phyloP scores from a whole-genome alignment of 2,113 vertebrate species.

The Ahaetulla prasina region DNA sequence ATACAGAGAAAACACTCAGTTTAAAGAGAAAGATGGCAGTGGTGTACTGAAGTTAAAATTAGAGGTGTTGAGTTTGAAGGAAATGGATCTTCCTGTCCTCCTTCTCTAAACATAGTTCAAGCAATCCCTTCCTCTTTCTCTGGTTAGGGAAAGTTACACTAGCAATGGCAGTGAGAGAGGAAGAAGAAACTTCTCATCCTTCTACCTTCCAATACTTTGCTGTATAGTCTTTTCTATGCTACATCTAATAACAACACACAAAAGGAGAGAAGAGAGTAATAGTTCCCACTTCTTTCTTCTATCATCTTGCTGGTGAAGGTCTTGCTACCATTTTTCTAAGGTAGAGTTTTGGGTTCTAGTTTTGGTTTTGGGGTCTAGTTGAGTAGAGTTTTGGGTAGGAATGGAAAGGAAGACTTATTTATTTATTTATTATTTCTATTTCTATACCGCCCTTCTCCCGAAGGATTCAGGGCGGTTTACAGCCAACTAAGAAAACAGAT shows the following conservation, averaged over 20 bases:
- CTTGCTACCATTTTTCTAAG: neutral
- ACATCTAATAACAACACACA: neutral
- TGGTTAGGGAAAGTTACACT: neutral
- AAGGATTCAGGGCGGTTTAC: too few species aligned
- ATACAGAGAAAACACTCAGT: too few species aligned
- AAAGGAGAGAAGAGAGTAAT: neutral
- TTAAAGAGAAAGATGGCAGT: neutral
- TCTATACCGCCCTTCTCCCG: too few species aligned
- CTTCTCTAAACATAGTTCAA: neutral
- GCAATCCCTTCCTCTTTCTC: neutral
- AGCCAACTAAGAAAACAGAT: too few species aligned
- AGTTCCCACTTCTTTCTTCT: neutral
- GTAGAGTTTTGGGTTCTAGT: neutral
- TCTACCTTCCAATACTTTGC: neutral
- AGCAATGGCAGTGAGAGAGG: neutral
- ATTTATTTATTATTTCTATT: too few species aligned
- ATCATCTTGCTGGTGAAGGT: neutral
- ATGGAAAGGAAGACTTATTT: too few species aligned
- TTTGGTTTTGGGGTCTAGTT: neutral
- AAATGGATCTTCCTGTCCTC: neutral
- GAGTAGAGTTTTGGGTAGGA: too few species aligned
- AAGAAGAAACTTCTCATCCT: neutral
- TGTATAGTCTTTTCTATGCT: neutral
- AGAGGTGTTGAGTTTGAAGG: neutral
- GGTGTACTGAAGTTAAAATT: neutral